Conservation (phyloP, 2,113 vertebrate species). For the Thymallus thymallus region DNA sequence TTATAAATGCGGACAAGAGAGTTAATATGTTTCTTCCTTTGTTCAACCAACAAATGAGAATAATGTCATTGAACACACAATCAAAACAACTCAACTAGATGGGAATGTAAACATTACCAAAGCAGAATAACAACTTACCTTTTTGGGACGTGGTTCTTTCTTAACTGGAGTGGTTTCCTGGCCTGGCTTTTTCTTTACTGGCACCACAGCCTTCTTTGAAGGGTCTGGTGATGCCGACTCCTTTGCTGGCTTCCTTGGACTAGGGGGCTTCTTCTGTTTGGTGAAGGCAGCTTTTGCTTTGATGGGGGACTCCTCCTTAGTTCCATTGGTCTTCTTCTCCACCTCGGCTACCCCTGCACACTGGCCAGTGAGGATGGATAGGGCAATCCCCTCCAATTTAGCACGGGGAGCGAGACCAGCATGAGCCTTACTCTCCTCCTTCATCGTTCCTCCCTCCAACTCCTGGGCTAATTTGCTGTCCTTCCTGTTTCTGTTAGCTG, state of each 20-base stretch:
- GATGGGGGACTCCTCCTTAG: conserved; percentile 67
- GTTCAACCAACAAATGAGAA: too few species aligned
- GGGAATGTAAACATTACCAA: too few species aligned
- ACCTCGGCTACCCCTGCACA: conserved; percentile 36
- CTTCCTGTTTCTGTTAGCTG: conserved; percentile 62
- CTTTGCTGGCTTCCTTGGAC: conserved; percentile 60
- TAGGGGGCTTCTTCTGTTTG: conserved; percentile 66
- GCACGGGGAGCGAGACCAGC: conserved; percentile 55
- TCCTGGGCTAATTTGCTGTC: conserved; percentile 69
- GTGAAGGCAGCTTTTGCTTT: conserved; percentile 56
- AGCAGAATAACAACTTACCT: conserved; percentile 52
- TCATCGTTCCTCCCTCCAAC: conserved; percentile 71
- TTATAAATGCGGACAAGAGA: not conserved
- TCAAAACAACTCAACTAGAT: too few species aligned
- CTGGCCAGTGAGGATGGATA: conserved; percentile 62
- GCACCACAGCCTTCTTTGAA: conserved; percentile 44
- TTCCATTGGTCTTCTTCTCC: conserved; percentile 64
- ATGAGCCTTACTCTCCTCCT: conserved; percentile 61
- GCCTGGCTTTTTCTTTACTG: conserved; percentile 58
- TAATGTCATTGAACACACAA: too few species aligned
- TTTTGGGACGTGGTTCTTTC: conserved; percentile 57
- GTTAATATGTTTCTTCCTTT: not conserved
- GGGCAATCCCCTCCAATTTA: conserved; percentile 64
- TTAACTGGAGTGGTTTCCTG: conserved; percentile 46
- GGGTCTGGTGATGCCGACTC: conserved; percentile 47